Percentiles rank a stretch among this genome's conserved stretches.
Evolutionary conservation across 2,888 invertebrate species (phyloP).

Genomic region (Andrena flavipes): DNA sequence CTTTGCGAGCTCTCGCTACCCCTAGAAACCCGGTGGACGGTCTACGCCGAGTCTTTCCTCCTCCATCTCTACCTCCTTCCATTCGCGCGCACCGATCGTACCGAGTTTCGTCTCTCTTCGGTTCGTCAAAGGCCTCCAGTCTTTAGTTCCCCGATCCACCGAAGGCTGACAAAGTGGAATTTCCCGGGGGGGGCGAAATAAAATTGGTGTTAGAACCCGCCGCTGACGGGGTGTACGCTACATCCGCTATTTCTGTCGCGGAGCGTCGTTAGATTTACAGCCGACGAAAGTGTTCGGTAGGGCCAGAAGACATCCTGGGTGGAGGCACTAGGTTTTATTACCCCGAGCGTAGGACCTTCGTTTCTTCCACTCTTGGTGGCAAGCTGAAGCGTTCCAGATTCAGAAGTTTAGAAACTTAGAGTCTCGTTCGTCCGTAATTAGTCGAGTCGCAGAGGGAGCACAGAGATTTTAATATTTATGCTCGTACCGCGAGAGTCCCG

Average conservation of each 20-base stretch:
- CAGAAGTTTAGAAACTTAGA: too few species aligned
- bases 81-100: neutral
- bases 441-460: slow-evolving; percentile 6
- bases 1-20: slow-evolving; percentile 2
- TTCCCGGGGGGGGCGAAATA: slow-evolving; percentile 57
- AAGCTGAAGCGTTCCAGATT: too few species aligned
- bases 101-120: neutral
- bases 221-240: neutral
- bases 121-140: neutral
- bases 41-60: slow-evolving; percentile 11
- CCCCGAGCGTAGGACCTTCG: neutral
- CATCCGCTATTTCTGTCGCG: neutral
- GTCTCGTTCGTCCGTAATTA: slow-evolving; percentile 35
- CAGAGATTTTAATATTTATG: slow-evolving; percentile 48
- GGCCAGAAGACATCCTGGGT: neutral
- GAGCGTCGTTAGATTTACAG: neutral
- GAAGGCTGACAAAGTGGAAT: slow-evolving; percentile 44
- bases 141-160: slow-evolving; percentile 1
- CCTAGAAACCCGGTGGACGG: slow-evolving; percentile 11
- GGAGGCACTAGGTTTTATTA: too few species aligned
- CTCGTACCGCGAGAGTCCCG: neutral
- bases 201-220: slow-evolving; percentile 41
- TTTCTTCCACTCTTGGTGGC: neutral
- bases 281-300: neutral
- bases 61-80: neutral